Evolutionary conservation across 1,140 invertebrate species (phyloP), one percentile per base, ranked within the genome.

Genomic region (Bombyx mandarina): DNA sequence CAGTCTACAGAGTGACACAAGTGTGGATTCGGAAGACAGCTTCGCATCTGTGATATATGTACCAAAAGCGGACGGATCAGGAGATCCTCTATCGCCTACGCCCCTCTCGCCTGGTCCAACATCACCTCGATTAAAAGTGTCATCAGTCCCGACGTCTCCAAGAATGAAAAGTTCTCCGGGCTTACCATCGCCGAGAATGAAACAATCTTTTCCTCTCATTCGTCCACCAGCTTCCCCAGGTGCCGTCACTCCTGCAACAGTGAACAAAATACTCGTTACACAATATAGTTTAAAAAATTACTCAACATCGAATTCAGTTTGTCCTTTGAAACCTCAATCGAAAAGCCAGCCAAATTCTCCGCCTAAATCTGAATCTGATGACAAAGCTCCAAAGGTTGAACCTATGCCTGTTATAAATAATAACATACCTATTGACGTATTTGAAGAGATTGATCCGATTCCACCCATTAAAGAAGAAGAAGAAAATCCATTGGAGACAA

Each of bases 31-130:
- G 2, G 95, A 97, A 83, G 96, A 97, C 68, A 96, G 94, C 83
- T 96, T 96, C 76, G 95, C 95, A 44, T 96, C 95, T 52, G 96
- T 97, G 7, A 97, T 97, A 71, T 96, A 93, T 73, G 93, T 96
- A 65, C 95, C 95, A 48, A 89, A 90, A 79, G 87, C 89, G 43
- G 79, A 91, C 48, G 88, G 89, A 50, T 89, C 88, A 7, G 84
- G 88, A 12, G 90, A 91, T 73, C 89, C 90, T 8, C 79, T 90
- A 68, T 90, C 90, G 51, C 90, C 88, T 46, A 89, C 87, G 50
- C 86, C 88, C 49, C 72, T 89, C 63, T 91, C 91, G 8, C 90
- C 91, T 8, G 90, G 90, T 58, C 90, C 90, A 12, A 90, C 89
- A 12, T 91, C 90, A 45, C 90, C 90, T n/a, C 82, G 89, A 77